Base-by-base conservation (phyloP, 2,888 invertebrate species). In the Aquatica leii region DNA sequence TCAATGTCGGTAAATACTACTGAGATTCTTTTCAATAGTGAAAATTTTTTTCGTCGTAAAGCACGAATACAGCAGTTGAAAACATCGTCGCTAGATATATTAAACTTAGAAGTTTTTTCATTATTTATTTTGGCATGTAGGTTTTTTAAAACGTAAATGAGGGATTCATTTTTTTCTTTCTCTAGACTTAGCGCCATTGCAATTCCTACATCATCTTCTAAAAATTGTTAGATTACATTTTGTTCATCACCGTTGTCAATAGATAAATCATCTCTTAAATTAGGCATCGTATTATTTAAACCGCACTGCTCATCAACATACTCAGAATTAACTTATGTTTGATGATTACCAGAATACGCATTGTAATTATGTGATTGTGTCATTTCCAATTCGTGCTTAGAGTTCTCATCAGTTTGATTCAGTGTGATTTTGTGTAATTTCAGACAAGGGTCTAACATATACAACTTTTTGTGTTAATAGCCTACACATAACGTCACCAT, bases 61-160 rank as follows among this genome's bases (percentile, higher is more conserved):
- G 49, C 48, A 50, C 57, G 48, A 50, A 57, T 46, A 15, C 48
- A 57, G 24, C 57, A 57, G 11, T 57, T 57, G 31, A 57, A 57
- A 21, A 57, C 49, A 11, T 57, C 46, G 6, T 50, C 49, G n/a
- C 57, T 57, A 34, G 20, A 57, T 17, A 43, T 24, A 31, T 57
- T 57, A 49, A 57, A 57, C 15, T 55, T 12, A 14, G 24, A 20
- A n/a, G 49, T 49, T 57, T 48, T 49, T 49, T 57, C 57, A 1
- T 1, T 24, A 50, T 48, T 34, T 21, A 49, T 50, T 20, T 17
- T 57, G 49, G 17, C 15, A 49, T 57, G 49, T 9, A 57, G 14
- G 12, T 40, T n/a, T n/a, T 8, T 40, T 8, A 40, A 40, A 6
- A n/a, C 14, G 8, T n/a, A 3, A 4, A 40, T 3, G 12, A 40